Conservation (phyloP, 2,888 invertebrate genomes). For the Parasteatoda lunata region DNA sequence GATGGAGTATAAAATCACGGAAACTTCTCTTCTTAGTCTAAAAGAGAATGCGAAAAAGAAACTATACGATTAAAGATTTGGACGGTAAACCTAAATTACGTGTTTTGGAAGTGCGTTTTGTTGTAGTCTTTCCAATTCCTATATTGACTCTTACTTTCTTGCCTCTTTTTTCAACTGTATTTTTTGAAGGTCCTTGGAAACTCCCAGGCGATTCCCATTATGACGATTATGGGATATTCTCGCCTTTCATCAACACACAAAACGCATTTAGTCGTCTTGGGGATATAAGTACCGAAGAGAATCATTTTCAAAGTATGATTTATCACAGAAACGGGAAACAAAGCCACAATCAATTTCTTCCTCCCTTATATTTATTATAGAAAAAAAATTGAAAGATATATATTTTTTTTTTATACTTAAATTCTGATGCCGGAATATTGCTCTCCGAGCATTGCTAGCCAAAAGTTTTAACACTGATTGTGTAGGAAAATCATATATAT, state of each 20-base stretch:
- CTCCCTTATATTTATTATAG: constrained; percentile 52
- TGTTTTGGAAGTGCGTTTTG: constrained; percentile 56
- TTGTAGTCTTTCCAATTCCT: constrained; percentile 34
- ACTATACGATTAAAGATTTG: constrained; percentile 15
- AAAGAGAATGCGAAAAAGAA: constrained; percentile 4
- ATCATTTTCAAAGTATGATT: constrained; percentile 59
- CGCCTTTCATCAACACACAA: constrained; percentile 62
- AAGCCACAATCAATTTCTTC: constrained; percentile 64
- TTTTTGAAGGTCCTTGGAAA: constrained; percentile 32
- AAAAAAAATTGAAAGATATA: constrained; percentile 9
- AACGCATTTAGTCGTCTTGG: constrained; percentile 40
- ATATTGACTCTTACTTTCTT: constrained; percentile 32
- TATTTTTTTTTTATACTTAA: background rate
- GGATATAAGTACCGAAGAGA: constrained; percentile 26
- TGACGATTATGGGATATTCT: constrained; percentile 55
- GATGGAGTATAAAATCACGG: constrained; percentile 3
- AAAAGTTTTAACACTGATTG: too few relatives aligned
- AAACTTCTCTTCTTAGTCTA: background rate
- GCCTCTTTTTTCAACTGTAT: constrained; percentile 35
- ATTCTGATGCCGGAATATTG: constrained; percentile 22
- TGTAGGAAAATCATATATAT: too few relatives aligned
- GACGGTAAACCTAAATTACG: constrained; percentile 41
- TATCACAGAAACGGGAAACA: constrained; percentile 62
- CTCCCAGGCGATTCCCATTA: constrained; percentile 46
- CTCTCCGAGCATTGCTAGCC: background rate